Conservation (phyloP, 2,888 invertebrate species). For the Noctuana brunneofusca region DNA sequence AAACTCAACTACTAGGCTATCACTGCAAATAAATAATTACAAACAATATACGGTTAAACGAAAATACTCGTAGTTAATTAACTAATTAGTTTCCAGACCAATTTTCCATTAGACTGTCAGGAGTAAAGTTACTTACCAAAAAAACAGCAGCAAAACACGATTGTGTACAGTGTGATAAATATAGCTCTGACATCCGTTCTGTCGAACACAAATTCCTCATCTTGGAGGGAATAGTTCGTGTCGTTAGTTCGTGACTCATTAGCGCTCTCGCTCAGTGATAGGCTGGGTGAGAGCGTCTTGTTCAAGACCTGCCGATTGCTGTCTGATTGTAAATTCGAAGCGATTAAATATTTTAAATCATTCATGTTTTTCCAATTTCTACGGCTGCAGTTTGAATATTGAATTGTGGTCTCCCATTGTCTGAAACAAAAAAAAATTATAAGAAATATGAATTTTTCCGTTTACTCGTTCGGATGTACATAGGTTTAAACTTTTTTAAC, state of each 20-base stretch:
- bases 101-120: constrained; percentile 7
- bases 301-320: constrained; percentile 50
- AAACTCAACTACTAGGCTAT: background rate
- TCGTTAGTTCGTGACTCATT: constrained; percentile 57
- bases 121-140: constrained; percentile 83
- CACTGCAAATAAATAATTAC: background rate
- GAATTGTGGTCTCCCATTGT: constrained; percentile 47
- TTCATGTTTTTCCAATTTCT: constrained; percentile 52
- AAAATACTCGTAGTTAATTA: too few relatives aligned
- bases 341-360: constrained; percentile 54
- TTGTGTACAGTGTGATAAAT: constrained; percentile 88
- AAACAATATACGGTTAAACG: background rate
- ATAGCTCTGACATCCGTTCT: constrained; percentile 87
- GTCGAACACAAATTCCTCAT: constrained; percentile 89
- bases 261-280: constrained; percentile 29
- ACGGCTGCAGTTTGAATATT: constrained; percentile 37
- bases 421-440: constrained; percentile 55
- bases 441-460: background rate
- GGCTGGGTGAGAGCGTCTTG: constrained; percentile 45
- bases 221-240: constrained; percentile 52
- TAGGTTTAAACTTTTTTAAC: too few relatives aligned
- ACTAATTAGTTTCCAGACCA: background rate
- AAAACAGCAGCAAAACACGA: constrained; percentile 92
- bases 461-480: too few relatives aligned
- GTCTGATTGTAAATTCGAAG: constrained; percentile 52